Evolutionary conservation across 1,140 invertebrate genomes (phyloP).

Genomic region (Drosophila tsacasi): DNA sequence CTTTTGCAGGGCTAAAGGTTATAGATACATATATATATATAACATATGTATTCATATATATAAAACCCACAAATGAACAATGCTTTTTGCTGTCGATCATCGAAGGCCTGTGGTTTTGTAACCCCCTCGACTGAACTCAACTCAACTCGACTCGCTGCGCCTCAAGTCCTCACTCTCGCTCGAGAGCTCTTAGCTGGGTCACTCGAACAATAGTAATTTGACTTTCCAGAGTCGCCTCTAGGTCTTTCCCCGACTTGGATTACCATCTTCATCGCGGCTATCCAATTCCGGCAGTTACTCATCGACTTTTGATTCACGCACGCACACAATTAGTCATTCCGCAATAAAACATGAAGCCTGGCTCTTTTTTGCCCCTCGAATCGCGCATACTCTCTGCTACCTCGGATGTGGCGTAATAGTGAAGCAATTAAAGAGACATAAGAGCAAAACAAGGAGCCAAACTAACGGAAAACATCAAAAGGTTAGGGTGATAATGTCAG

Average conservation of each 20-base stretch:
- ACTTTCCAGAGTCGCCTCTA: conserved; percentile 10
- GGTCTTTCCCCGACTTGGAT: conserved; percentile 37
- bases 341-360: background rate
- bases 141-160: background rate
- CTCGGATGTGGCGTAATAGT: background rate
- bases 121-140: conserved; percentile 20
- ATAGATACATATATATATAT: background rate
- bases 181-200: conserved; percentile 5
- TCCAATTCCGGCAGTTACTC: conserved; percentile 29
- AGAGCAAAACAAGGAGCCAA: conserved; percentile 5
- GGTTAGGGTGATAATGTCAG: conserved; percentile 8
- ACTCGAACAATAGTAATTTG: conserved; percentile 17
- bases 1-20: conserved; percentile 2
- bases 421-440: conserved; percentile 16
- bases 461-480: conserved; percentile 40
- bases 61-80: conserved; percentile 23
- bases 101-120: conserved; percentile 22
- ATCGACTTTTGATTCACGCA: conserved; percentile 37
- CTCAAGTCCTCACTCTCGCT: conserved; percentile 13
- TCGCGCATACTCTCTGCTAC: conserved; percentile 29
- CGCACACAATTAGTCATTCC: conserved; percentile 52
- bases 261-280: conserved; percentile 19
- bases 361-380: background rate
- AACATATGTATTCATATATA: conserved; percentile 7
- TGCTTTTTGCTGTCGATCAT: conserved; percentile 29